Evolutionary conservation across 2,797 vertebrate species (phyloP).

Genomic region (Rhyacichthys aspro): DNA sequence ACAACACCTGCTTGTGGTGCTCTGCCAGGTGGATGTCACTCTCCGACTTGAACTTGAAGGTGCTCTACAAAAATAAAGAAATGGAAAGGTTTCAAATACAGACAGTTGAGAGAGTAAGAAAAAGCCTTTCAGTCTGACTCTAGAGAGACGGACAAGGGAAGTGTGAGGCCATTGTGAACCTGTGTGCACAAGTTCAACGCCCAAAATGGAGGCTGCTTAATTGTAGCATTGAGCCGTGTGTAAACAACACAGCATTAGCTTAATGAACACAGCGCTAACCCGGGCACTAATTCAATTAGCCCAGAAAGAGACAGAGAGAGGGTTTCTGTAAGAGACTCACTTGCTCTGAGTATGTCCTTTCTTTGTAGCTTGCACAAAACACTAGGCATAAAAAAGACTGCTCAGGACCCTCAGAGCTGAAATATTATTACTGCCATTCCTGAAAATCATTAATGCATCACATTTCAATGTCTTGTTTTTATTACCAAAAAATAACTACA

Average conservation of each 20-base stretch:
- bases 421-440: no score
- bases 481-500: conserved; percentile 5
- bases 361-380: conserved; percentile 33
- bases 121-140: conserved; percentile 1
- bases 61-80: conserved; percentile 81
- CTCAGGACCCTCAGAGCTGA: neutral
- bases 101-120: neutral
- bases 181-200: conserved; percentile 35
- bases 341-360: conserved; percentile 47
- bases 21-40: conserved; percentile 97
- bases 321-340: conserved; percentile 42
- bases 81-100: neutral
- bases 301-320: conserved; percentile 55
- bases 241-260: conserved; percentile 72
- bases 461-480: neutral
- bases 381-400: conserved; percentile 1
- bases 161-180: conserved; percentile 8
- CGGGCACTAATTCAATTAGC: conserved; percentile 72
- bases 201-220: conserved; percentile 67
- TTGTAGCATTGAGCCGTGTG: conserved; percentile 59
- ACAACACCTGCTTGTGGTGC: conserved; percentile 95
- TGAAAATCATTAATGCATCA: conserved; percentile 1
- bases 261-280: conserved; percentile 73
- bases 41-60: conserved; percentile 97
- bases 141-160: conserved; percentile 11